Conservation (phyloP, 1,140 invertebrate genomes). For the Magallana gigas region DNA sequence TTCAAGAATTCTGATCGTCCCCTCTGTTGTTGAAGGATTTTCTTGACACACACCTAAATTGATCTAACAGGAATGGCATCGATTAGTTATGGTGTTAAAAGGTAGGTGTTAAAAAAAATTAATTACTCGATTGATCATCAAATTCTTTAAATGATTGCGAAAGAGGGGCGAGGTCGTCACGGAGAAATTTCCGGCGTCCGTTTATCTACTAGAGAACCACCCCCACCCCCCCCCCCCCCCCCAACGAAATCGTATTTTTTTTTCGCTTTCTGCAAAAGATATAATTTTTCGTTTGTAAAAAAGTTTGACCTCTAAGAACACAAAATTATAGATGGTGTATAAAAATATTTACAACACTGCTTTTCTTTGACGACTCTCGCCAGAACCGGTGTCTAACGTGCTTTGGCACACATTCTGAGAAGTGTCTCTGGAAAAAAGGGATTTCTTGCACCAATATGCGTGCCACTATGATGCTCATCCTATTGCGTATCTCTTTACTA, state of each 20-base stretch:
- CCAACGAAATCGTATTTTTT: no score
- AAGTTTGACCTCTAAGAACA: no score
- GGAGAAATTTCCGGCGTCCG: no score
- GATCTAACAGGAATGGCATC: background rate
- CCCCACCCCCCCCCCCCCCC: no score
- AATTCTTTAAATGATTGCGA: no score
- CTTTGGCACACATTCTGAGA: background rate
- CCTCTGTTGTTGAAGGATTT: background rate
- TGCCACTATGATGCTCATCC: slow-evolving; percentile 6
- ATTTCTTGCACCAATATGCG: slow-evolving; percentile 12
- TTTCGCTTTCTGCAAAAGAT: no score
- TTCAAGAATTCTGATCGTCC: background rate
- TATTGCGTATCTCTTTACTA: background rate
- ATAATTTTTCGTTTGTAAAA: no score
- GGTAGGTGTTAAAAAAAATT: no score
- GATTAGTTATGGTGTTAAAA: background rate
- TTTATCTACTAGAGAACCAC: no score
- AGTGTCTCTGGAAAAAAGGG: background rate
- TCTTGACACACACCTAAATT: slow-evolving; percentile 5
- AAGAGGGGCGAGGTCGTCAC: no score
- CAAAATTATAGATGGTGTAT: background rate
- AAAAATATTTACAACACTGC: background rate
- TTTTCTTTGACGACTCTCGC: slow-evolving; percentile 20
- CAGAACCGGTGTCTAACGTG: slow-evolving; percentile 28
- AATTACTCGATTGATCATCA: no score